phyloP scores from a whole-genome alignment of 2,888 invertebrate species.

The Elegia similella region DNA sequence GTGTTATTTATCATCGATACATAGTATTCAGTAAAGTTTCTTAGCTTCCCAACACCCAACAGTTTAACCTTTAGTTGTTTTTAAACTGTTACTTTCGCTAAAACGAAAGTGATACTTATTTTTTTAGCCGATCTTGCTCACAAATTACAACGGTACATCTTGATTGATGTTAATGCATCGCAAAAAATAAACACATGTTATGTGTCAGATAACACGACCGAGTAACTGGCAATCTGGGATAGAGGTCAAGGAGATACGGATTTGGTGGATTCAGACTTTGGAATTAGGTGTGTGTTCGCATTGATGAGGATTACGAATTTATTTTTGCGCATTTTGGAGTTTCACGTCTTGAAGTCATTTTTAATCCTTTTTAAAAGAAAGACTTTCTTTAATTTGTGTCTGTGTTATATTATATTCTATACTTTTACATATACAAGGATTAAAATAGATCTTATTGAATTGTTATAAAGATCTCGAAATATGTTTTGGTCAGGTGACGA shows the following conservation, averaged over 20 bases:
- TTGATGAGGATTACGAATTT: not conserved
- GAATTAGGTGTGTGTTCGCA: not conserved
- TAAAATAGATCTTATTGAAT: too few species aligned
- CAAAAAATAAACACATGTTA: not conserved
- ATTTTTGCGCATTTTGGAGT: not conserved
- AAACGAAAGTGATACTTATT: too few species aligned
- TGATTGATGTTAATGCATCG: not conserved
- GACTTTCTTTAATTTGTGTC: not conserved
- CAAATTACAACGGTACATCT: not conserved
- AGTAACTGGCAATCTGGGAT: conserved; percentile 6
- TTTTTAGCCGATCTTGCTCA: not conserved
- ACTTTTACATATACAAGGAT: too few species aligned
- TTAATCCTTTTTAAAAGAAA: not conserved
- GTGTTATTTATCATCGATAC: too few species aligned
- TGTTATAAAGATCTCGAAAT: too few species aligned
- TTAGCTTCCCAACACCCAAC: too few species aligned
- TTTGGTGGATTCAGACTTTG: not conserved
- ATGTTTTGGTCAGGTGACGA: too few species aligned
- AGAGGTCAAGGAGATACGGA: conserved; percentile 8
- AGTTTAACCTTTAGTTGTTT: too few species aligned
- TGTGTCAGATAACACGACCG: conserved; percentile 5
- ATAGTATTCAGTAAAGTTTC: too few species aligned
- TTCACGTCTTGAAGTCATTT: not conserved
- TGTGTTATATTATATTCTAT: too few species aligned
- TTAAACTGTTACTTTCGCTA: too few species aligned